These are phyloP conservation scores for Panulirus ornatus DNA, from an alignment of 1,140 invertebrate genomes.

Conservation along the genomic window DNA sequence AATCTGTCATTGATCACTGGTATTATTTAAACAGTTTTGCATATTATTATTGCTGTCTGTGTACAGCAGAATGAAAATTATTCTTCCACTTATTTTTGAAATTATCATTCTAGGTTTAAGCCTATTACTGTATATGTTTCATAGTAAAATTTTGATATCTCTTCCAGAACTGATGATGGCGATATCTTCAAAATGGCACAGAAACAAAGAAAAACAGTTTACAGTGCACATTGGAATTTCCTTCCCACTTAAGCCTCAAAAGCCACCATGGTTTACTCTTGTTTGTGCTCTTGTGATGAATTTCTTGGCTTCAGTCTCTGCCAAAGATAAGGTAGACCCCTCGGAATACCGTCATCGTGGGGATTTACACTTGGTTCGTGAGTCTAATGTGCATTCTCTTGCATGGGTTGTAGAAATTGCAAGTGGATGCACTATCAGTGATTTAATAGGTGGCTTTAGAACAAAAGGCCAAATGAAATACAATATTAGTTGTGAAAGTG, in stretches of 20 bases:
- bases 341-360: conserved; percentile 53
- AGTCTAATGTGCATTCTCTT: conserved; percentile 51
- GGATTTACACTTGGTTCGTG: conserved; percentile 56
- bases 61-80: too few relatives aligned
- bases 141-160: background rate
- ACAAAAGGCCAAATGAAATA: background rate
- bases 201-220: background rate
- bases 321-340: conserved; percentile 12
- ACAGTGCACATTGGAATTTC: background rate
- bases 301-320: background rate
- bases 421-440: background rate
- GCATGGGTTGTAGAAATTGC: conserved; percentile 55
- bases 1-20: too few relatives aligned
- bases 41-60: too few relatives aligned
- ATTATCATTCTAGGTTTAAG: too few relatives aligned
- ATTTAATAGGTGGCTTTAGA: background rate
- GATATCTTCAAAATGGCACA: background rate
- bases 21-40: too few relatives aligned
- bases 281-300: background rate
- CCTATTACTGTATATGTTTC: too few relatives aligned
- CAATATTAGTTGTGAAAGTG: background rate
- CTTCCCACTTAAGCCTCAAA: background rate
- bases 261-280: background rate
- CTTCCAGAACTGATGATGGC: background rate
- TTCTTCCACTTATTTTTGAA: too few relatives aligned